Conservation (phyloP, 2,888 invertebrate genomes). For the Erebia palarica region DNA sequence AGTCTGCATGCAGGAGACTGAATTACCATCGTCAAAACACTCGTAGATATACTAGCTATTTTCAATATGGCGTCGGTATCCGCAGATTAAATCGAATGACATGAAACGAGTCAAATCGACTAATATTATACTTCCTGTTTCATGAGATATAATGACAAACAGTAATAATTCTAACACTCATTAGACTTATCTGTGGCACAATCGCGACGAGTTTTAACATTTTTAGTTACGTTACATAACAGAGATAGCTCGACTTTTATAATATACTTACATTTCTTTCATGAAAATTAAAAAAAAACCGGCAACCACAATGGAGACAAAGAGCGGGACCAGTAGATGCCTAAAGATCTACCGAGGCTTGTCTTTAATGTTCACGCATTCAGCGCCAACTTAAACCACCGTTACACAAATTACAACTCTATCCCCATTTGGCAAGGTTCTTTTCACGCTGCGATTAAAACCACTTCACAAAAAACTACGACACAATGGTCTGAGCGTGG, state of each 20-base stretch:
- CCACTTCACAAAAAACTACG: constrained; percentile 35
- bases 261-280: not conserved
- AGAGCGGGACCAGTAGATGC: not conserved
- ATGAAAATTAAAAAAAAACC: constrained; percentile 5
- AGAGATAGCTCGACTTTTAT: not conserved
- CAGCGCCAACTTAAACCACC: constrained; percentile 5
- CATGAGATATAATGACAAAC: too few species aligned
- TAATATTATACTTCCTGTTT: too few species aligned
- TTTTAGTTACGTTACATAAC: too few species aligned
- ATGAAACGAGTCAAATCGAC: too few species aligned
- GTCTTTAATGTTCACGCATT: constrained; percentile 27
- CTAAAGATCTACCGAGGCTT: constrained; percentile 19
- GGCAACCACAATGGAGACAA: not conserved
- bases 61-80: too few species aligned
- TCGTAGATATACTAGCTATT: too few species aligned
- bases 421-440: not conserved
- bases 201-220: too few species aligned
- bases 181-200: too few species aligned
- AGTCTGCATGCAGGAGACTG: too few species aligned
- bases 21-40: too few species aligned
- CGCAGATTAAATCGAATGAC: too few species aligned
- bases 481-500: constrained; percentile 20
- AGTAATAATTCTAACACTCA: too few species aligned
- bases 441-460: constrained; percentile 14
- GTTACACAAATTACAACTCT: constrained; percentile 9